Base-by-base conservation (phyloP, 2,888 invertebrate species). In the Erebia epiphron region DNA sequence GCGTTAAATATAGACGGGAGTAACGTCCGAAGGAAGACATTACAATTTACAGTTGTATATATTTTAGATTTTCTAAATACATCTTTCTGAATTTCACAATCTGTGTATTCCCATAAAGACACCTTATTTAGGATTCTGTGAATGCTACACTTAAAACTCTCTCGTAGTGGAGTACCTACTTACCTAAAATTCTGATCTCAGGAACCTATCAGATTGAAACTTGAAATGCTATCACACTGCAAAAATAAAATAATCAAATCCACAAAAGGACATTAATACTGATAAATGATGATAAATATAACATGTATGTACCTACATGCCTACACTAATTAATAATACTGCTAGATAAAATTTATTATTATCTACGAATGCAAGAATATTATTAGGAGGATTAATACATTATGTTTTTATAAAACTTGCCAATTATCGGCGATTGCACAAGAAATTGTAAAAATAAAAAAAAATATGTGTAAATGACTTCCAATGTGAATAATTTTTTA, bases 361-460 rank as follows among this genome's bases (percentile, higher is more conserved):
- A 60, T 62, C 62, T 62, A 62, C 16, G 18, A 60, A 61, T 62
- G 62, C 18, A 16, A 49, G 14, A 49, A 62, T 62, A 16, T 7
- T 35, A 62, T 49, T 18, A 49, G 8, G 46, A 46, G 10, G 54
- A 54, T 21, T 10, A 18, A 9, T 57, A 21, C 1, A 46, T 2
- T 49, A 46, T 18, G n/a, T n/a, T 60, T 62, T 49, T 49, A 49
- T 46, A 21, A 18, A 62, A 62, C 49, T 18, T 46, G n/a, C 16
- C 41, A 1, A 60, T 41, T 21, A 43, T 49, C 21, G 49, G 2
- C 14, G 62, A 11, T 49, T 62, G 62, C 49, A 14, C 21, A 46
- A 21, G 46, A 7, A 1, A 49, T 9, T 49, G 13, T 13, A 61
- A 13, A 61, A 61, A 61, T 46, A 35, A 35, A 35, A 7, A 35